phyloP scores from a whole-genome alignment of 2,113 vertebrate genomes.

The Crotophaga sulcirostris region DNA sequence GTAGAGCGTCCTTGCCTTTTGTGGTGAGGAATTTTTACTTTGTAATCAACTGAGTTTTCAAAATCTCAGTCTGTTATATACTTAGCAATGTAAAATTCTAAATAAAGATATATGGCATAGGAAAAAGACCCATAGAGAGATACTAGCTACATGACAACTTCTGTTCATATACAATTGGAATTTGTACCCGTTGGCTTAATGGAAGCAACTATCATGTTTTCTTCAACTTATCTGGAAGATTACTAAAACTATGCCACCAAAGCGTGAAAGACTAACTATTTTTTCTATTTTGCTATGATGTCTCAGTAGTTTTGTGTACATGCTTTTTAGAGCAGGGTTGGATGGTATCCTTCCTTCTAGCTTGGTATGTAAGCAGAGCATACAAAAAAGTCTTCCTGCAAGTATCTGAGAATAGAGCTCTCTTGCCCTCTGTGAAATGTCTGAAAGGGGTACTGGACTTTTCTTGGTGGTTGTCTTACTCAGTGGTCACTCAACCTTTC shows the following conservation, averaged over 20 bases:
- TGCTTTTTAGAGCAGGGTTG: background rate
- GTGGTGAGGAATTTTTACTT: background rate
- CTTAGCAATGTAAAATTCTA: background rate
- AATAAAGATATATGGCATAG: background rate
- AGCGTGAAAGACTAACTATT: background rate
- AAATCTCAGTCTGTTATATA: background rate
- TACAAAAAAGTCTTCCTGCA: background rate
- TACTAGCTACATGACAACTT: background rate
- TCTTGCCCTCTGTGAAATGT: background rate
- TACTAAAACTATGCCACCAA: background rate
- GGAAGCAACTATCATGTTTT: background rate
- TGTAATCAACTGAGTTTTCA: background rate
- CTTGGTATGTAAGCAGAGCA: background rate
- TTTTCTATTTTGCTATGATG: background rate
- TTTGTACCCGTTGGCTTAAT: background rate
- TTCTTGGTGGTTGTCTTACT: background rate
- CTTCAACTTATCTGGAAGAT: background rate
- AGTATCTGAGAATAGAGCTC: background rate
- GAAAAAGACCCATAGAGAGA: background rate
- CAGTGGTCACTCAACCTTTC: background rate
- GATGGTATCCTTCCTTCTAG: background rate
- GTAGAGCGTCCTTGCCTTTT: background rate
- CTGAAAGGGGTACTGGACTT: background rate
- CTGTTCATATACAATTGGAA: background rate
- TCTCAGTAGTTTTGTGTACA: background rate